Evolutionary conservation across 2,797 vertebrate species (phyloP).

Genomic region (Acrossocheilus fasciatus): DNA sequence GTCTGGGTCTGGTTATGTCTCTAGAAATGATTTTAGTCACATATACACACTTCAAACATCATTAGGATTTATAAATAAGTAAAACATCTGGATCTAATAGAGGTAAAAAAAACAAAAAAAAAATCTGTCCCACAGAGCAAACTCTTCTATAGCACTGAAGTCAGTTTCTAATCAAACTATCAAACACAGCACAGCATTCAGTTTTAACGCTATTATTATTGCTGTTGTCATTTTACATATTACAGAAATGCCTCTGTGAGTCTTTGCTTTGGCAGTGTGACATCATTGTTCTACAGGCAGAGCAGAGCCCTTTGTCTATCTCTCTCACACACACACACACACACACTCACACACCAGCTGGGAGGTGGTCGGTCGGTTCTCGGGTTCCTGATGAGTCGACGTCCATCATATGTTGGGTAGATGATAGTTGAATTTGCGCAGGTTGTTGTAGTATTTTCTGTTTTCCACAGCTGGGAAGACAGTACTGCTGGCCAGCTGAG

Average conservation of each 20-base stretch:
- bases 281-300: conserved; percentile 51
- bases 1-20: not conserved
- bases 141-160: conserved; percentile 15
- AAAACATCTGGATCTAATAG: not conserved
- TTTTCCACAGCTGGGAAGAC: conserved; percentile 88
- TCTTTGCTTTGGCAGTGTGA: conserved; percentile 59
- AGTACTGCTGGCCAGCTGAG: conserved; percentile 87
- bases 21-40: conserved; percentile 5
- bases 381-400: not conserved
- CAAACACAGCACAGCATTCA: conserved; percentile 27
- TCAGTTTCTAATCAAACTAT: conserved; percentile 41
- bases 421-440: conserved; percentile 87
- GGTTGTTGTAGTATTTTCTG: conserved; percentile 86
- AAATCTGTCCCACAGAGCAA: not conserved
- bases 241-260: conserved; percentile 10
- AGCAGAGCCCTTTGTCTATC: conserved; percentile 60
- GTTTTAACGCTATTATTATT: conserved; percentile 3
- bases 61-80: not conserved
- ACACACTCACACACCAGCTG: conserved; percentile 25
- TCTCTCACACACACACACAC: conserved; percentile 17
- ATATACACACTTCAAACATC: conserved; percentile 27
- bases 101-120: not conserved
- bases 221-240: conserved; percentile 31
- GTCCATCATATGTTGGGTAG: conserved; percentile 89
- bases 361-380: not conserved